Evolutionary conservation across 35 echinoderm and acorn worm species (phyloP).

Genomic region (Ophiothrix spiculata): DNA sequence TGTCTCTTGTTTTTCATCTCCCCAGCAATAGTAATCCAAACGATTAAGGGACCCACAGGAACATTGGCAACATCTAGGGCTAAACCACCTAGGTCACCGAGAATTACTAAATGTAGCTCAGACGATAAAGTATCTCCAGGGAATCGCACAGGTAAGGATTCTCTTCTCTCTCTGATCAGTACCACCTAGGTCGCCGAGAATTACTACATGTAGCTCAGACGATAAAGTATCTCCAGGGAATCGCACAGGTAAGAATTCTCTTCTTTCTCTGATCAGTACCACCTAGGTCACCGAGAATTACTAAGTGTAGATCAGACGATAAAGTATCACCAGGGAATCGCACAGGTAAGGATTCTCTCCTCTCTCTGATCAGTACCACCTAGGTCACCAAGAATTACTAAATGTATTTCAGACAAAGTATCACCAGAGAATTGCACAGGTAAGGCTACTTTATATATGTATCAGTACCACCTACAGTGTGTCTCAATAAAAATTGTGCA

Average conservation of each 20-base stretch:
- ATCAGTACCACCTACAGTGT: background rate
- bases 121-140: too few species aligned
- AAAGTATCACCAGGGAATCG: too few species aligned
- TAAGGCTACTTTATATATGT: too few species aligned
- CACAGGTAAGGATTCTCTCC: too few species aligned
- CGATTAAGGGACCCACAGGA: background rate
- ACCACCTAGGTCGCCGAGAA: too few species aligned
- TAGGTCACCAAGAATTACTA: too few species aligned
- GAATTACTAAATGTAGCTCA: too few species aligned
- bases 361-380: too few species aligned
- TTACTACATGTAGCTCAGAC: constrained; percentile 21
- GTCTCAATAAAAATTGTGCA: too few species aligned
- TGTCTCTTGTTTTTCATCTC: background rate
- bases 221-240: background rate
- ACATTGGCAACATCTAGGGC: background rate
- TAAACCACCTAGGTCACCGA: background rate
- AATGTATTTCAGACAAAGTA: constrained; percentile 22
- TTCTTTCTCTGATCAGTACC: background rate
- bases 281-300: background rate
- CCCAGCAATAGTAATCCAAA: constrained; percentile 5
- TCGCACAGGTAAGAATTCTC: background rate
- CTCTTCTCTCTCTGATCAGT: too few species aligned
- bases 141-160: too few species aligned
- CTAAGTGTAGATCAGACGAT: too few species aligned
- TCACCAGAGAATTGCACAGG: background rate